Percentiles rank a stretch among this genome's conserved stretches.
Evolutionary conservation across 2,797 vertebrate genomes (phyloP).

Genomic region (Luscinia megarhynchos): DNA sequence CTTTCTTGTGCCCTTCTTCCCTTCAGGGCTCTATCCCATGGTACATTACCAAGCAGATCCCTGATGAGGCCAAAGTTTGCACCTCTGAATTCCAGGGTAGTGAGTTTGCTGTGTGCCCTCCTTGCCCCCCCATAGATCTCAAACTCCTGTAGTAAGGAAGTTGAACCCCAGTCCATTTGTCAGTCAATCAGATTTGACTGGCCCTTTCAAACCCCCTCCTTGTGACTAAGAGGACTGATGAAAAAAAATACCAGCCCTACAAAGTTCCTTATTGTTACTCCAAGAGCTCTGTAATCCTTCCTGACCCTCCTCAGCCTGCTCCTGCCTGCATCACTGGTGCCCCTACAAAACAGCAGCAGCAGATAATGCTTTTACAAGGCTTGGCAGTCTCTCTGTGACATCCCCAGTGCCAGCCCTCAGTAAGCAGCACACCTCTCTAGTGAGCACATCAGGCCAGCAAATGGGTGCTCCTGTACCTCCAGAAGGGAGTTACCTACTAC

Average conservation of each 20-base stretch:
- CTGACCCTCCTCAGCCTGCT: not conserved
- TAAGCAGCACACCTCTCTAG: not conserved
- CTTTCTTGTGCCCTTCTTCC: not conserved
- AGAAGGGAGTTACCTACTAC: not conserved
- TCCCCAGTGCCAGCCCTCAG: not conserved
- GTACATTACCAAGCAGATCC: not conserved
- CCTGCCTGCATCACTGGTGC: not conserved
- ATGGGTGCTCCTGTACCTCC: not conserved
- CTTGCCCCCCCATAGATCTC: not conserved
- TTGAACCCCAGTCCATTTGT: not conserved
- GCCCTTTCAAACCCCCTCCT: not conserved
- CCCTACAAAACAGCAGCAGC: not conserved
- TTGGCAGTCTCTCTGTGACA: rapidly evolving
- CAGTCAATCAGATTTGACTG: not conserved
- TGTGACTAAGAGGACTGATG: not conserved
- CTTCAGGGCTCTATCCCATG: no score
- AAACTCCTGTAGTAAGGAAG: not conserved
- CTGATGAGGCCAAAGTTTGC: not conserved
- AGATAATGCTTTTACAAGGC: not conserved
- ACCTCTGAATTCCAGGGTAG: not conserved
- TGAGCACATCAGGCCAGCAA: not conserved
- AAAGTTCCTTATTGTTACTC: not conserved
- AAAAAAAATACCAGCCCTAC: not conserved
- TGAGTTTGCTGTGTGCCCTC: not conserved
- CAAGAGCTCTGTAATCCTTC: not conserved